Evolutionary conservation across 2,113 vertebrate genomes (phyloP).

Genomic region (Talpa occidentalis): DNA sequence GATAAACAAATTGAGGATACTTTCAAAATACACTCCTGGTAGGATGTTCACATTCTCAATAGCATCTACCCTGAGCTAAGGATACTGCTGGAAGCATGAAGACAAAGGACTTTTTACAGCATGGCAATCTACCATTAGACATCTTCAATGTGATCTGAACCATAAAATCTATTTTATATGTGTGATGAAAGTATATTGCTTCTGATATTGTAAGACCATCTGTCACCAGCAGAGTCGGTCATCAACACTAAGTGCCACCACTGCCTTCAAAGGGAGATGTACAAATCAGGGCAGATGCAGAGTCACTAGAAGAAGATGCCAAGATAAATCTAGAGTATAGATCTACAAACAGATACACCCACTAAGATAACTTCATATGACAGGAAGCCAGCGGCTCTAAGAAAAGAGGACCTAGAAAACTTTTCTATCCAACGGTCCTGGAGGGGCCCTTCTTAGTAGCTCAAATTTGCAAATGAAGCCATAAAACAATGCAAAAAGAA

Average conservation of each 20-base stretch:
- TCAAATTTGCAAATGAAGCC: constrained; percentile 33
- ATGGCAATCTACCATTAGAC: constrained; percentile 12
- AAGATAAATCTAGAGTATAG: constrained; percentile 33
- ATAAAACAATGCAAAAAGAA: neutral
- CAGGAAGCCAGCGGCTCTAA: neutral
- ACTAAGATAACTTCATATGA: neutral
- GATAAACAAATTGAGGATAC: neutral
- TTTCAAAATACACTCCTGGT: neutral
- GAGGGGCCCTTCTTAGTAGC: neutral
- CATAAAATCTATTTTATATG: constrained; percentile 16
- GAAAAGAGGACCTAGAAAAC: neutral
- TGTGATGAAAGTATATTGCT: constrained; percentile 38
- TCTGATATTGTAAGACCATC: constrained; percentile 31
- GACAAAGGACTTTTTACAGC: constrained; percentile 38
- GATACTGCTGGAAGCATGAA: neutral
- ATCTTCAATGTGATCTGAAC: constrained; percentile 35
- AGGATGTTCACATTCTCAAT: neutral
- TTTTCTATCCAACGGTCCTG: neutral
- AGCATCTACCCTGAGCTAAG: neutral
- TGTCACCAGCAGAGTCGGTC: constrained; percentile 25
- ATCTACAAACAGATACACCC: constrained; percentile 41
- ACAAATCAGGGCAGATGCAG: constrained; percentile 74
- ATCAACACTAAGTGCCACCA: constrained; percentile 6
- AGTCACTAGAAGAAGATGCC: neutral
- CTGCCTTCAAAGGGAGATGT: constrained; percentile 36